These are phyloP conservation scores for Gasterosteus aculeatus DNA, from an alignment of 2,113 vertebrate genomes.

Conservation along the genomic window DNA sequence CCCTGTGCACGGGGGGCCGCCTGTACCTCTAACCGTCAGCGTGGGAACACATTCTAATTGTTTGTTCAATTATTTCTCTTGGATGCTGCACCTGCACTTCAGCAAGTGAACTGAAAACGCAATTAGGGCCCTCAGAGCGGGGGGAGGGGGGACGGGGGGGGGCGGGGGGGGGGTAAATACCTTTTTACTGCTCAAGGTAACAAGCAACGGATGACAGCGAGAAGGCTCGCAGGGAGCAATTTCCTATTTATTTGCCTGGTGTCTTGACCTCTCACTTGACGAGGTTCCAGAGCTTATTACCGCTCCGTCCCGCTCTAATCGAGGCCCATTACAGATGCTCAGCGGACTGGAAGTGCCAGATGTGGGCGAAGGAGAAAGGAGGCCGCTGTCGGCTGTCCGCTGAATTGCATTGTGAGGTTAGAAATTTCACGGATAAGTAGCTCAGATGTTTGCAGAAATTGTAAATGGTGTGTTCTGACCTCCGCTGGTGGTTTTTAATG, in stretches of 20 bases:
- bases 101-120: constrained; percentile 54
- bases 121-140: constrained; percentile 71
- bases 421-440: constrained; percentile 56
- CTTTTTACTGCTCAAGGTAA: constrained; percentile 82
- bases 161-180: constrained; percentile 77
- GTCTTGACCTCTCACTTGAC: constrained; percentile 79
- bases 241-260: constrained; percentile 78
- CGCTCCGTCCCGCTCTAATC: constrained; percentile 71
- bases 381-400: constrained; percentile 20
- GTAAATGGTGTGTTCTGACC: constrained; percentile 55
- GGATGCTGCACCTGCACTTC: constrained; percentile 77
- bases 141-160: constrained; percentile 42
- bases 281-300: constrained; percentile 77
- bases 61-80: constrained; percentile 83
- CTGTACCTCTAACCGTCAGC: constrained; percentile 30
- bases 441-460: constrained; percentile 56
- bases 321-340: constrained; percentile 76
- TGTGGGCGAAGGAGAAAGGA: constrained; percentile 47
- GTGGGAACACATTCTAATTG: constrained; percentile 74
- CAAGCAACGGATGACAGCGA: constrained; percentile 71
- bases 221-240: constrained; percentile 80
- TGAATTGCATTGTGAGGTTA: constrained; percentile 22
- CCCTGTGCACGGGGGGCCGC: constrained; percentile 26
- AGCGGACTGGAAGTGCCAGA: constrained; percentile 66
- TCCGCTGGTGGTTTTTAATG: constrained; percentile 47